phyloP scores from a whole-genome alignment of 2,113 vertebrate genomes.

The Thunnus maccoyii region DNA sequence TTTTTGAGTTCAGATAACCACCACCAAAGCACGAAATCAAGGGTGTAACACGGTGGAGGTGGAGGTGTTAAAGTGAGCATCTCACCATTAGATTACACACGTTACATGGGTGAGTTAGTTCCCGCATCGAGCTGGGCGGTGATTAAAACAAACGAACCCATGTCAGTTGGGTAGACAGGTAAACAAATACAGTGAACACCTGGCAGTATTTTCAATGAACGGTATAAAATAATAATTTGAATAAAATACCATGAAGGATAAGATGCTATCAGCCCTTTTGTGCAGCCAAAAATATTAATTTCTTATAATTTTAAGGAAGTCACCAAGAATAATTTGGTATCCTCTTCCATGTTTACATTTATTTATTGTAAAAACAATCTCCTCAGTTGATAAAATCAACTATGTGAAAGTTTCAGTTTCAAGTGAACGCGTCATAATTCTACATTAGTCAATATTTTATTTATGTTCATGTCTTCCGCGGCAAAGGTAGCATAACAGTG shows the following conservation, averaged over 20 bases:
- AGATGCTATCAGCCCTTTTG: too few species aligned
- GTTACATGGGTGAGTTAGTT: background rate
- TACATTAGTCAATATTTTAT: too few species aligned
- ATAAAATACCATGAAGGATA: background rate
- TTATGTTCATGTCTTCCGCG: background rate
- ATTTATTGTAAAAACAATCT: background rate
- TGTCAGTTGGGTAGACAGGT: background rate
- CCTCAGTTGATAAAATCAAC: background rate
- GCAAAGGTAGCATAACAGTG: background rate
- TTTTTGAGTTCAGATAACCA: background rate
- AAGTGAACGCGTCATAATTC: too few species aligned
- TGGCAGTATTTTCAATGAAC: background rate
- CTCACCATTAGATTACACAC: too few species aligned
- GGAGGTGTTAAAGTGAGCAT: background rate
- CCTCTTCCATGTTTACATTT: background rate
- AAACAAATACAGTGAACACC: background rate
- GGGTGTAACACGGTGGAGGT: too few species aligned
- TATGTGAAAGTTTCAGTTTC: background rate
- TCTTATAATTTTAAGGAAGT: too few species aligned
- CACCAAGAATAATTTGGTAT: background rate
- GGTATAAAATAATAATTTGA: background rate
- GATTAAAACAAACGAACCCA: background rate
- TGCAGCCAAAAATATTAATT: too few species aligned
- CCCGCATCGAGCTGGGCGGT: background rate
- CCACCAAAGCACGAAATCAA: background rate